Base-by-base conservation (phyloP, 2,797 vertebrate species). In the Dipus sagitta region DNA sequence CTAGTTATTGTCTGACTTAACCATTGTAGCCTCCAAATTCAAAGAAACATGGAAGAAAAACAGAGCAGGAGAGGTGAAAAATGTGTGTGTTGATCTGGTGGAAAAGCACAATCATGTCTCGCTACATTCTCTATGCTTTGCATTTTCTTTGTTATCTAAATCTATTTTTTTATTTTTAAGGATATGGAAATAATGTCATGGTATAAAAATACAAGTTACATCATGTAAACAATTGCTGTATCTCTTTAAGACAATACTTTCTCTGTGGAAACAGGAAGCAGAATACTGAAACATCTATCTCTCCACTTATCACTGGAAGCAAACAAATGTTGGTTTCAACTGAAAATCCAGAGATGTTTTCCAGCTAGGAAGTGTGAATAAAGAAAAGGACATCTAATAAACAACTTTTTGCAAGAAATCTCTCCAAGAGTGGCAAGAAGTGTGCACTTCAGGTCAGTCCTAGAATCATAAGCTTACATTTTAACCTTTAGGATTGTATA, bases 1-100 rank as follows among this genome's bases (percentile, higher is more conserved):
- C 58, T 47, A 78, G 74, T 90, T 93, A 96, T 94, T 96, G 83
- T 95, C 90, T 95, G 90, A 85, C 32, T 94, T 93, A 88, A 68
- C 90, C 23, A 93, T 32, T 52, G 9, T 94, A 38, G 38, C 54
- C 94, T 70, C 74, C 92, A 94, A 90, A 52, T 87, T 12, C 32
- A 87, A 95, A 86, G 68, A 47, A 91, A 94, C 93, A 8, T 76
- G 0, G 24, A 75, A 74, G 30, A 28, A 32, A 14, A 58, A 92
- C 83, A 26, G 7, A 94, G 12, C 15, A 75, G 12, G 7, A 82
- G 92, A 58, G 54, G 17, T 12, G 2, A 13, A 58, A 76, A 65
- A 79, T 89, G 6, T 68, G 82, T 95, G 80, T 88, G 58, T 92
- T 94, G 34, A 90, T 79, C 82, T 90, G 47, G 13, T 86, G 23